Base-by-base conservation (phyloP, 2,797 vertebrate genomes). In the Neosilurus hyrtlii region DNA sequence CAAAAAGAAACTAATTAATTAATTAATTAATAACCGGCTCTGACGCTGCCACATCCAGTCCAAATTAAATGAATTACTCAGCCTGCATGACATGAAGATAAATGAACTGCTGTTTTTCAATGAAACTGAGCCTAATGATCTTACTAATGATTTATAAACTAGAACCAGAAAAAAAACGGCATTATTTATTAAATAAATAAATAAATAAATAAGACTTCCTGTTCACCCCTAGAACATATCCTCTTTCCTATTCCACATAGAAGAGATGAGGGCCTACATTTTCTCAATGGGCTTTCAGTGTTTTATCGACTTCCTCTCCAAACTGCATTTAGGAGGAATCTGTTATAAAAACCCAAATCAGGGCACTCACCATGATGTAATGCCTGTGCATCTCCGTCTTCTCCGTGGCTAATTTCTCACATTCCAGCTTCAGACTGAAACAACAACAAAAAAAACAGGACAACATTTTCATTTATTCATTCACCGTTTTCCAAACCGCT, bases 311-410 rank as follows among this genome's bases (percentile, higher is more conserved):
- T 80, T 80, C 63, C 71, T 84, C 26, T 81, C 63, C 49, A 77
- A 71, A 65, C 56, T 71, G 22, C 62, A 82, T 90, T 90, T 90
- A 88, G 79, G 59, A 78, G 30, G 75, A 68, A 81, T 80, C 57
- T 43, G 18, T 5, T 3, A 72, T 35, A 30, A 30, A 24, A 24
- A 61, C 16, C 37, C 20, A 65, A 49, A 24, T 18, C n/a, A 51
- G 57, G 37, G 3, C 35, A 75, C 92, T 90, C 82, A 93, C 92
- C 95, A 95, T 96, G 86, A 95, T 94, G 85, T 95, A 96, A 88
- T 95, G 95, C n/a, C 95, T 88, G 85, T 96, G 95, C 95, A 96
- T 95, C 88, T 96, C 95, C 0, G 94, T 96, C 93, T 95, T 96
- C 90, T 96, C 95, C 0, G 93, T 95, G 75, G 93, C 92, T 90